phyloP scores from a whole-genome alignment of 2,113 vertebrate genomes.

The Alectura lathami region DNA sequence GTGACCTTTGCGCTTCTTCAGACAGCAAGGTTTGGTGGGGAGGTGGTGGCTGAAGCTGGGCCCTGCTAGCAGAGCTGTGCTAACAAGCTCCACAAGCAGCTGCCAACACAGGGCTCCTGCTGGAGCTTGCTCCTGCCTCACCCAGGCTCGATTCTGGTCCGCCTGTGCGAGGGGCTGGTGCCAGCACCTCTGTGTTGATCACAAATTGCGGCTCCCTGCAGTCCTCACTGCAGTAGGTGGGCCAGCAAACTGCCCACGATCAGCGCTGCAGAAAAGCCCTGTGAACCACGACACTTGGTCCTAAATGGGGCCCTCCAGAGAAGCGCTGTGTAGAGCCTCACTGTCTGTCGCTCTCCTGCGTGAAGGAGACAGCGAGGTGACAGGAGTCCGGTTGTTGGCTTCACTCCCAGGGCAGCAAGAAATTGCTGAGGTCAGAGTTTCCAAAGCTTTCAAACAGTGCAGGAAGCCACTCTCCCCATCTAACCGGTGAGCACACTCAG shows the following conservation, averaged over 20 bases:
- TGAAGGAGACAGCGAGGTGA: not conserved
- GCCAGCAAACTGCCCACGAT: accelerated
- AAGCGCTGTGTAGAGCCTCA: not conserved
- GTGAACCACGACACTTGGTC: not conserved
- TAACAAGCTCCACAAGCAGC: not conserved
- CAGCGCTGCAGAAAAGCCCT: not conserved
- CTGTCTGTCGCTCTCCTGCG: accelerated
- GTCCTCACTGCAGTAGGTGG: not conserved
- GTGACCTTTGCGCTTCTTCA: not conserved
- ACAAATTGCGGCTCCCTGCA: accelerated
- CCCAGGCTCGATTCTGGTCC: accelerated
- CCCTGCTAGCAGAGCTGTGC: not conserved
- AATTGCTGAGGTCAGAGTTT: not conserved
- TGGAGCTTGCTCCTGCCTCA: not conserved
- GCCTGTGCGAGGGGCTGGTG: too few relatives aligned
- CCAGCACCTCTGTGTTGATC: not conserved
- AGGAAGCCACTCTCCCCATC: not conserved
- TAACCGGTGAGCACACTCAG: not conserved
- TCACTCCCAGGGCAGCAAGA: not conserved
- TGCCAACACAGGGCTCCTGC: not conserved
- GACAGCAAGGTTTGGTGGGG: not conserved
- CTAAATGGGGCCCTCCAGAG: not conserved
- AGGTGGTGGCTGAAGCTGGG: not conserved
- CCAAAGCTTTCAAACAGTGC: not conserved
- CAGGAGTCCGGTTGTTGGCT: not conserved